phyloP scores from a whole-genome alignment of 2,888 invertebrate genomes.

The Helleia helle region DNA sequence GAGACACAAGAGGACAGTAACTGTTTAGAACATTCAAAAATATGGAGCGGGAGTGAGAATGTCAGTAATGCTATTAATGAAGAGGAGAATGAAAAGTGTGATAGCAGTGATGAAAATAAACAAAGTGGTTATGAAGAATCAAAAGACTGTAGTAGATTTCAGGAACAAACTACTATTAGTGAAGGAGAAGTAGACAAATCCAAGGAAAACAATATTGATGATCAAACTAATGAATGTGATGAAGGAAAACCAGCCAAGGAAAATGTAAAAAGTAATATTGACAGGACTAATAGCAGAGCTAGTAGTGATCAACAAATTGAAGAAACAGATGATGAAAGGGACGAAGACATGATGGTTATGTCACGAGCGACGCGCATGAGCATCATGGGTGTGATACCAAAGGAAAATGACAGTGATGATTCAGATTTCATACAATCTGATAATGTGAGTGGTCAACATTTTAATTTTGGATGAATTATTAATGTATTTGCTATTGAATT shows the following conservation, averaged over 20 bases:
- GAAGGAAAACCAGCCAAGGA: too few relatives aligned
- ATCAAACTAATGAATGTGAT: too few relatives aligned
- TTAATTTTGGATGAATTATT: too few relatives aligned
- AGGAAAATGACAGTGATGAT: constrained; percentile 47
- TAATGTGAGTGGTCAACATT: constrained; percentile 46
- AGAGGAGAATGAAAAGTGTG: constrained; percentile 1
- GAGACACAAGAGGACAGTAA: constrained; percentile 17
- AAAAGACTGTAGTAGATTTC: background rate
- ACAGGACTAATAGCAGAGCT: constrained; percentile 14
- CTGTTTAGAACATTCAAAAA: background rate
- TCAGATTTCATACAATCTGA: constrained; percentile 65
- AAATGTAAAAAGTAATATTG: background rate
- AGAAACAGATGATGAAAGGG: constrained; percentile 9
- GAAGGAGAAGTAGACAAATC: background rate
- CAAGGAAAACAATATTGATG: too few relatives aligned
- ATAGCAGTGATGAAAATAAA: constrained; percentile 35
- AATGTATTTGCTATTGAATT: too few relatives aligned
- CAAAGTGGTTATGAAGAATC: constrained; percentile 20
- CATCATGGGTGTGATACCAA: constrained; percentile 59
- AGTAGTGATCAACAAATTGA: constrained; percentile 14
- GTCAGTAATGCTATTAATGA: background rate
- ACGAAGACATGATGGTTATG: constrained; percentile 60
- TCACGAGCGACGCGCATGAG: constrained; percentile 66
- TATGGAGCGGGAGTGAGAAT: constrained; percentile 14
- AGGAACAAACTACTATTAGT: background rate